Conservation (phyloP, 2,797 vertebrate species). For the Propithecus deckenii region DNA sequence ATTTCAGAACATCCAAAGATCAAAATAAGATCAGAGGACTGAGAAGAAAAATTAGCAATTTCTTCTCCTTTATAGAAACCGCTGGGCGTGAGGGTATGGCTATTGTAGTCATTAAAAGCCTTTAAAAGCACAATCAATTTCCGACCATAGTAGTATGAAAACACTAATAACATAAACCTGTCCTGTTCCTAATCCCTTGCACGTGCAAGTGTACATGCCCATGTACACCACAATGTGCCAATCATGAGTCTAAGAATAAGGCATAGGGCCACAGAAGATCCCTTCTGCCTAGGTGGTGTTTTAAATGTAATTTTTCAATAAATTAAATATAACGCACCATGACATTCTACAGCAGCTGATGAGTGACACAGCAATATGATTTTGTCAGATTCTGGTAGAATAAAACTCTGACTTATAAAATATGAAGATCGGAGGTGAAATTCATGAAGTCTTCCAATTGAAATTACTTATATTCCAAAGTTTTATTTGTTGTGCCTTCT, state of each 20-base stretch:
- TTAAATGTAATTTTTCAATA: neutral
- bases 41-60: neutral
- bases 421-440: neutral
- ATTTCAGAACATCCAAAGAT: neutral
- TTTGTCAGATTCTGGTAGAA: neutral
- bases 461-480: neutral
- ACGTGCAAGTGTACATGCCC: too few relatives aligned
- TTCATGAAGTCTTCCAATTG: neutral
- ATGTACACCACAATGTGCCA: neutral
- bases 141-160: neutral
- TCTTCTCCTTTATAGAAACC: neutral
- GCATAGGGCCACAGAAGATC: neutral
- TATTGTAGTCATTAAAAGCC: neutral
- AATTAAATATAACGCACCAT: neutral
- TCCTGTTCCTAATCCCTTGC: too few relatives aligned
- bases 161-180: neutral
- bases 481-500: neutral
- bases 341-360: neutral
- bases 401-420: neutral
- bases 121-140: neutral
- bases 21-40: neutral
- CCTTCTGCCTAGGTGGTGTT: neutral
- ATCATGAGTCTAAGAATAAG: neutral
- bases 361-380: neutral
- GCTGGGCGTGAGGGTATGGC: rapidly evolving